phyloP scores from a whole-genome alignment of 2,888 invertebrate genomes.

The Orthosia cruda region DNA sequence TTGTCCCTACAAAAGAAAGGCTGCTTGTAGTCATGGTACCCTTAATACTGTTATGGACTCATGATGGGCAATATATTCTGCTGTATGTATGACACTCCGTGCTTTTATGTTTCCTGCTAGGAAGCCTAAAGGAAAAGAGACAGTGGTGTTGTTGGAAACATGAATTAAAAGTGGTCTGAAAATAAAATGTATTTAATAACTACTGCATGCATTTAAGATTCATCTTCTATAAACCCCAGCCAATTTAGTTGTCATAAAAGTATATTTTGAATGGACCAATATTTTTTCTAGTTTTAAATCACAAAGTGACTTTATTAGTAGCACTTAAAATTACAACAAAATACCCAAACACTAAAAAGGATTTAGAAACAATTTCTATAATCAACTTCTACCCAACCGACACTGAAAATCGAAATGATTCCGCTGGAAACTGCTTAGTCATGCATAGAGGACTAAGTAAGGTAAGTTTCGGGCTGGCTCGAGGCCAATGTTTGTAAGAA shows the following conservation, averaged over 20 bases:
- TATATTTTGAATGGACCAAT: background rate
- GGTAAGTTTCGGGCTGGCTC: conserved; percentile 81
- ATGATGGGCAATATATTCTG: conserved; percentile 21
- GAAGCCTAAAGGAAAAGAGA: background rate
- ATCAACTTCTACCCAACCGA: conserved; percentile 40
- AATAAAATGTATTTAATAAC: background rate
- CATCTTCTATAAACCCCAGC: too few relatives aligned
- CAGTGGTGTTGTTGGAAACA: background rate
- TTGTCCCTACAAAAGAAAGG: conserved; percentile 18
- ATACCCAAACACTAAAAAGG: conserved; percentile 16
- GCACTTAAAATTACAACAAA: background rate
- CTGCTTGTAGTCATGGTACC: conserved; percentile 22
- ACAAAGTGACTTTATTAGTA: background rate
- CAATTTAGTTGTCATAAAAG: too few relatives aligned
- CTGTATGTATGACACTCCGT: conserved; percentile 14
- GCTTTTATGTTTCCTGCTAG: conserved; percentile 8
- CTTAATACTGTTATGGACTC: conserved; percentile 23
- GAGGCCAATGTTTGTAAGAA: conserved; percentile 84
- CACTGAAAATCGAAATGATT: conserved; percentile 72
- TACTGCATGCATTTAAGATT: background rate
- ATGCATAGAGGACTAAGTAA: conserved; percentile 78
- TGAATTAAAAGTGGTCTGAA: background rate
- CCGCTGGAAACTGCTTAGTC: conserved; percentile 79
- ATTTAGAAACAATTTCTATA: conserved; percentile 42
- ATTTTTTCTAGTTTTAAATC: background rate